Percentiles rank a stretch among this genome's conserved stretches.
Evolutionary conservation across 30 jellyfish, hydroid and myxozoan genomes (phyloP).

Genomic region (Aurelia aurita): DNA sequence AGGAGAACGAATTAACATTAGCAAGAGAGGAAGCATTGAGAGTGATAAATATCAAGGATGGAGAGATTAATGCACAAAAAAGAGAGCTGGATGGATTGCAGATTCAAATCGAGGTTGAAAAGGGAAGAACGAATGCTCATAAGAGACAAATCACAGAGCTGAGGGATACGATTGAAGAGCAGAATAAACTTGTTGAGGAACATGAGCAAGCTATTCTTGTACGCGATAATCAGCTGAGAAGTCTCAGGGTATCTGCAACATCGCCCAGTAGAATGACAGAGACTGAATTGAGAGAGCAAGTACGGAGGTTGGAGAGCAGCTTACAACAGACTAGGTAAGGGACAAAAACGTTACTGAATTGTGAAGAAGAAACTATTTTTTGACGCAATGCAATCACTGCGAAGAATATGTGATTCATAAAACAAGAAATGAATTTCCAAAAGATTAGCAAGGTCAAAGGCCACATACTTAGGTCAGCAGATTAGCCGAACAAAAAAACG

Average conservation of each 20-base stretch:
- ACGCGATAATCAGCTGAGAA: constrained; percentile 55
- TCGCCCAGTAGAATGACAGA: constrained; percentile 49
- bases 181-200: constrained; percentile 17
- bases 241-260: constrained; percentile 42
- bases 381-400: too few relatives aligned
- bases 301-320: constrained; percentile 30
- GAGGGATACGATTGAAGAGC: constrained; percentile 27
- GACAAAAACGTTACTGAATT: neutral
- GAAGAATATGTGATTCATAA: too few relatives aligned
- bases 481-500: too few relatives aligned
- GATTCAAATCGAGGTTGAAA: constrained; percentile 56
- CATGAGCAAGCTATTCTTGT: constrained; percentile 73
- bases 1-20: constrained; percentile 1
- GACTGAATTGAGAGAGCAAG: constrained; percentile 22
- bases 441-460: too few relatives aligned
- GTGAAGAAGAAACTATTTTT: too few relatives aligned
- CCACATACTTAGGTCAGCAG: too few relatives aligned
- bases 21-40: constrained; percentile 52
- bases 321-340: constrained; percentile 46
- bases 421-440: too few relatives aligned
- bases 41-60: constrained; percentile 39
- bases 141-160: constrained; percentile 34
- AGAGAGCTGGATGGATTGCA: constrained; percentile 18
- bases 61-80: constrained; percentile 27
- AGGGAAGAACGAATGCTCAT: constrained; percentile 40